phyloP scores from a whole-genome alignment of 2,888 invertebrate genomes.

The Antheraea assamensis region DNA sequence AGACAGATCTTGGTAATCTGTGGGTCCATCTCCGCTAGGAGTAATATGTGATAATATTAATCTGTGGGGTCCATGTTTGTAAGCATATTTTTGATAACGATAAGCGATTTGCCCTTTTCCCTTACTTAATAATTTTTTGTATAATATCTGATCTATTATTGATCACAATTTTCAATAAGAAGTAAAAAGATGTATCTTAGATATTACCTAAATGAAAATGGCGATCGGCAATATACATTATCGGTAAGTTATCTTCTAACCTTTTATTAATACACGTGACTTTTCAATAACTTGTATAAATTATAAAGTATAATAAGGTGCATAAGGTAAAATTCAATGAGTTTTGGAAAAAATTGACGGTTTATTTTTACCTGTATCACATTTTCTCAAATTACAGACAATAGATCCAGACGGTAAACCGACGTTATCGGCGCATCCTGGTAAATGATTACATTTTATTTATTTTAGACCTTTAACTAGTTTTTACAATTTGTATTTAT shows the following conservation, averaged over 20 bases:
- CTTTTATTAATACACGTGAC: neutral
- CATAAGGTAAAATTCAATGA: neutral
- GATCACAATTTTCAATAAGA: neutral
- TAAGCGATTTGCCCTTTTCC: neutral
- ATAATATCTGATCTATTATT: neutral
- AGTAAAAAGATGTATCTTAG: conserved; percentile 72
- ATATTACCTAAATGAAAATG: conserved; percentile 86
- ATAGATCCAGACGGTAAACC: conserved; percentile 89
- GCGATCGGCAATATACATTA: conserved; percentile 92
- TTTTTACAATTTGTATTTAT: neutral
- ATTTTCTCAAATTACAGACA: conserved; percentile 83
- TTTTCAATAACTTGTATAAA: conserved; percentile 34
- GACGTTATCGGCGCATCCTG: conserved; percentile 94
- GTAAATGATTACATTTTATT: conserved; percentile 52
- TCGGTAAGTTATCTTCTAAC: conserved; percentile 81
- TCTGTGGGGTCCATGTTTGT: too few species aligned
- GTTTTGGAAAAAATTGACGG: neutral
- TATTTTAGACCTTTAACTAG: neutral
- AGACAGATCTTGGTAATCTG: too few species aligned
- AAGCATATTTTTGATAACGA: too few species aligned
- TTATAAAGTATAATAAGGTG: neutral
- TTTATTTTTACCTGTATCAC: neutral
- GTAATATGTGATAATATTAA: too few species aligned
- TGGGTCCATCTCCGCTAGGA: too few species aligned
- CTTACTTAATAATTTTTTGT: neutral